phyloP scores from a whole-genome alignment of 2,888 invertebrate genomes.

The Alloplasta piceator region DNA sequence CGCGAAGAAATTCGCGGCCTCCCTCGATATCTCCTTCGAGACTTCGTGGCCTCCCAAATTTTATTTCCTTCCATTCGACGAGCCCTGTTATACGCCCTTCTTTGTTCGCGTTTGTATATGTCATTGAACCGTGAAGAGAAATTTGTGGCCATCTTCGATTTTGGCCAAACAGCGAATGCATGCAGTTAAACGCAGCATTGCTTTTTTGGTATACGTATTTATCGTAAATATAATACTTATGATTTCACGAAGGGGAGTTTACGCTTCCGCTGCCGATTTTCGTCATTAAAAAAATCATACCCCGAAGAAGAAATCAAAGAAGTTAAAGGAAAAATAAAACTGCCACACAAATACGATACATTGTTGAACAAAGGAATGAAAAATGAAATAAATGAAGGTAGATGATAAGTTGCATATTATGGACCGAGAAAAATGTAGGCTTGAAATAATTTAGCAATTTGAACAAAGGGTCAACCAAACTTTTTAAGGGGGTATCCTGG shows the following conservation, averaged over 20 bases:
- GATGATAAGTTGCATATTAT: background rate
- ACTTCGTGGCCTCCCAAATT: slow-evolving; percentile 43
- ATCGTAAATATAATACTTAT: slow-evolving; percentile 10
- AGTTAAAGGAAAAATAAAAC: background rate
- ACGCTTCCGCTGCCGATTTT: background rate
- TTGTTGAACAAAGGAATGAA: background rate
- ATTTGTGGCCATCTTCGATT: background rate
- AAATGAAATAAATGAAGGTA: background rate
- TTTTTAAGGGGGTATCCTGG: too few species aligned
- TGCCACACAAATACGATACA: background rate
- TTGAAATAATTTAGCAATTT: too few species aligned
- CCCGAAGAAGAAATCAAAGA: background rate
- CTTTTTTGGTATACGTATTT: background rate
- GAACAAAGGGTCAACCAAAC: too few species aligned
- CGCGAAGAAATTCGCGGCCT: slow-evolving; percentile 54
- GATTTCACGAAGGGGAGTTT: slow-evolving; percentile 18
- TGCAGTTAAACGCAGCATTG: background rate
- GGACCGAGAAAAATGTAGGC: too few species aligned
- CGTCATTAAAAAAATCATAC: too few species aligned
- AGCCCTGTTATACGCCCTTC: slow-evolving; percentile 34
- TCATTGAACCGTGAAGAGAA: slow-evolving; percentile 58
- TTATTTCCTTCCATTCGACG: slow-evolving; percentile 50
- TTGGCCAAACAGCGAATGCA: slow-evolving; percentile 11
- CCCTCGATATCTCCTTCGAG: slow-evolving; percentile 33
- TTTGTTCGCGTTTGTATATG: too few species aligned